A percentile compares a stretch with the other conserved stretches of the same genome.
Conservation (phyloP, 2,888 invertebrate species). For the Lithosia quadra region DNA sequence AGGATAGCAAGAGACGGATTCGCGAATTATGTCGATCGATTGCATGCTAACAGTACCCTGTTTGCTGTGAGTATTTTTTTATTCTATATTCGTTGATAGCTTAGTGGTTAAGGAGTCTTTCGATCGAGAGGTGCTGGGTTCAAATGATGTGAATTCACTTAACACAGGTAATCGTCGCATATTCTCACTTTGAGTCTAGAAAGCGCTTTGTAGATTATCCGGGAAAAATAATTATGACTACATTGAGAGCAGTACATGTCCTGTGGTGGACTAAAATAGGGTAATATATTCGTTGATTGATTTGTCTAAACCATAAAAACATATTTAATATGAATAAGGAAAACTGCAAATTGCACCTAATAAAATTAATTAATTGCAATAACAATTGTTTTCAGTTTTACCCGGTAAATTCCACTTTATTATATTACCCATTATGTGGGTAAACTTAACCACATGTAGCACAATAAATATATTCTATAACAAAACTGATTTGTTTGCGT, state of each 20-base stretch:
- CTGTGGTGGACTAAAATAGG: too few species aligned
- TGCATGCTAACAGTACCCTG: conserved; percentile 95
- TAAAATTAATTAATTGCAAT: not conserved
- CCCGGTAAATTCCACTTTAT: not conserved
- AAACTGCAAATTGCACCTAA: not conserved
- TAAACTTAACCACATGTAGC: not conserved
- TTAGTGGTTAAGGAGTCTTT: too few species aligned
- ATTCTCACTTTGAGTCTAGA: not conserved
- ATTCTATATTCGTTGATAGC: too few species aligned
- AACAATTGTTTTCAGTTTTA: not conserved
- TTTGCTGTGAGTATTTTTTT: conserved; percentile 89
- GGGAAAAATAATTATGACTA: not conserved
- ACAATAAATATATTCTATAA: not conserved
- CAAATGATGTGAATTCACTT: too few species aligned
- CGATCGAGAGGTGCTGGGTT: too few species aligned
- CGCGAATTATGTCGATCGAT: conserved; percentile 94
- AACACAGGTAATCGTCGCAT: too few species aligned
- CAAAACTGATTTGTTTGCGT: not conserved
- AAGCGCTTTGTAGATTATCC: not conserved
- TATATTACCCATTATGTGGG: not conserved
- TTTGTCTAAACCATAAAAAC: too few species aligned
- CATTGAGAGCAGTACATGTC: too few species aligned
- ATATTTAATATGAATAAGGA: too few species aligned
- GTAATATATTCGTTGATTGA: too few species aligned
- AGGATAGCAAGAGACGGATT: conserved; percentile 96